Percentiles rank a stretch among this genome's conserved stretches.
Evolutionary conservation across 2,888 invertebrate genomes (phyloP).

Genomic region (Synergus itoensis): DNA sequence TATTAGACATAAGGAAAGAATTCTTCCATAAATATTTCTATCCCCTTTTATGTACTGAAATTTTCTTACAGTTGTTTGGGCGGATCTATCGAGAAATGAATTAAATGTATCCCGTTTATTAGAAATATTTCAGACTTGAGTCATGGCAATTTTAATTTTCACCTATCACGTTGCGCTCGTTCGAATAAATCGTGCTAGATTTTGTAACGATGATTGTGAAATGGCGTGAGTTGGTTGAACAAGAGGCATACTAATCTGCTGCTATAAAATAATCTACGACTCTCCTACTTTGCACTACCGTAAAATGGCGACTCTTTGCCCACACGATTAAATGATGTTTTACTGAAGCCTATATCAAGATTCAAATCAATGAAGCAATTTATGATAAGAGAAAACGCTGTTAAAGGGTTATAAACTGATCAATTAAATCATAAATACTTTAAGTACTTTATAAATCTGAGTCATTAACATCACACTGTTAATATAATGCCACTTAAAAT

Average conservation of each 20-base stretch:
- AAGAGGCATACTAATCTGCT: constrained; percentile 45
- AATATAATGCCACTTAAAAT: not conserved
- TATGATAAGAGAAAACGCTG: not conserved
- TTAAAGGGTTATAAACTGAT: constrained; percentile 10
- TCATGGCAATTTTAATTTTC: constrained; percentile 32
- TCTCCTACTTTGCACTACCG: constrained; percentile 45
- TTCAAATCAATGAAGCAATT: constrained; percentile 24
- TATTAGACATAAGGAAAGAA: not conserved
- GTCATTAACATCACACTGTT: not conserved
- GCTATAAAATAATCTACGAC: constrained; percentile 51
- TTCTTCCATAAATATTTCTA: not conserved
- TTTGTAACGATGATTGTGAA: constrained; percentile 58
- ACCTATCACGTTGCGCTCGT: constrained; percentile 45
- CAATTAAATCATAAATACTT: constrained; percentile 19
- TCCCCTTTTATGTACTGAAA: not conserved
- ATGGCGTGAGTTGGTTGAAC: constrained; percentile 50
- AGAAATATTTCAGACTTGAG: constrained; percentile 8
- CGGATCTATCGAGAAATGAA: not conserved
- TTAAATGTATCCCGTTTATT: constrained; percentile 15
- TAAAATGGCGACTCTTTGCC: constrained; percentile 44
- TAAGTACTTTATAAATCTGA: constrained; percentile 15
- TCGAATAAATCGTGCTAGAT: constrained; percentile 53
- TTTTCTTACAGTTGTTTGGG: too few relatives aligned
- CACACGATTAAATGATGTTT: constrained; percentile 51
- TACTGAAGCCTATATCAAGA: constrained; percentile 22